Conservation (phyloP, 2,888 invertebrate species). For the Agrotis ipsilon region DNA sequence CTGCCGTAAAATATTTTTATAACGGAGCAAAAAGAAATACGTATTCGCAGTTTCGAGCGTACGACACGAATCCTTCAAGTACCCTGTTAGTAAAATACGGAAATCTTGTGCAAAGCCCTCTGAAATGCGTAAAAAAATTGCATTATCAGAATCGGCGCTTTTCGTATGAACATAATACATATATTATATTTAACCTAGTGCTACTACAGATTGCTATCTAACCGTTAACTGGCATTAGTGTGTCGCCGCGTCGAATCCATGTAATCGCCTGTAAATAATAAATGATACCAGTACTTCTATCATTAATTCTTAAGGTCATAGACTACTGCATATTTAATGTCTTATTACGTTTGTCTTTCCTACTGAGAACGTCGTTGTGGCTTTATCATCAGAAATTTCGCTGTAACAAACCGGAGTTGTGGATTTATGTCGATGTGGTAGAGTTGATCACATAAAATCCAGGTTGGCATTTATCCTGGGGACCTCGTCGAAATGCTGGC, state of each 20-base stretch:
- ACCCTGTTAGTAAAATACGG: no score
- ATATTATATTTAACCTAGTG: background rate
- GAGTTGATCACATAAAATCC: no score
- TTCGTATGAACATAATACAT: no score
- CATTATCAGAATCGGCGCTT: no score
- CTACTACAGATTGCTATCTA: background rate
- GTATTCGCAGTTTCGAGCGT: slow-evolving; percentile 3
- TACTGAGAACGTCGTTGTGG: background rate
- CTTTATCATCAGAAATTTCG: background rate
- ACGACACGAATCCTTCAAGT: background rate
- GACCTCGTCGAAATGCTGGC: no score
- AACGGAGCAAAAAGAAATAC: slow-evolving; percentile 1
- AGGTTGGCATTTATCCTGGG: no score
- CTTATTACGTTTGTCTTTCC: background rate
- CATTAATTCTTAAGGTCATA: slow-evolving; percentile 3
- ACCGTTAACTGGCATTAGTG: background rate
- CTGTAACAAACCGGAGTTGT: background rate
- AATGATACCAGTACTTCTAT: slow-evolving; percentile 16
- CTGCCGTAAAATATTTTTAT: background rate
- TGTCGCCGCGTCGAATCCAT: slow-evolving; percentile 12
- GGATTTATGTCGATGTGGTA: background rate
- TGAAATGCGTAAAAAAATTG: no score
- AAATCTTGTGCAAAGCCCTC: no score
- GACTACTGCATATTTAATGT: background rate
- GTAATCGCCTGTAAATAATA: slow-evolving; percentile 33